These are phyloP conservation scores for Enoplosus armatus DNA, from an alignment of 2,797 vertebrate genomes.

Conservation along the genomic window DNA sequence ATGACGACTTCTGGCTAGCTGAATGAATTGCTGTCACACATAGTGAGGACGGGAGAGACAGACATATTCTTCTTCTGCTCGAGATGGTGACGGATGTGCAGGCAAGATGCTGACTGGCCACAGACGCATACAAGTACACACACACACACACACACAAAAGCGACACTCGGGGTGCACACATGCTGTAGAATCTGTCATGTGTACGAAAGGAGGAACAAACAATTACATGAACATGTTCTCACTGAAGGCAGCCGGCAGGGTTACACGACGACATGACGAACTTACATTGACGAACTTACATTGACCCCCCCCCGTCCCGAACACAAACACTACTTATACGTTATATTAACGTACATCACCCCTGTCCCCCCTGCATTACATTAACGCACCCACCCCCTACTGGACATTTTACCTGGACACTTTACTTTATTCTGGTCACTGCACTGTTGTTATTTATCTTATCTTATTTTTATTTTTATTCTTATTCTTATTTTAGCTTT, in stretches of 20 bases:
- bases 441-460: too few species aligned
- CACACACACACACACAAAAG: not conserved
- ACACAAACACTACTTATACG: too few species aligned
- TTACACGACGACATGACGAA: too few species aligned
- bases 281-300: too few species aligned
- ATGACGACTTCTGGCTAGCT: slow-evolving; percentile 53
- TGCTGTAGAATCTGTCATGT: slow-evolving; percentile 27
- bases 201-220: slow-evolving; percentile 9
- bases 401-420: too few species aligned
- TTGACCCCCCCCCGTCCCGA: too few species aligned
- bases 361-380: too few species aligned
- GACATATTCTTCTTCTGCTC: slow-evolving; percentile 44
- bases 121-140: not conserved
- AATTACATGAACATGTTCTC: slow-evolving; percentile 10
- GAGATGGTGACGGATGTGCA: slow-evolving; percentile 50
- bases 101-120: slow-evolving; percentile 59
- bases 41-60: slow-evolving; percentile 30
- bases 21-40: slow-evolving; percentile 49
- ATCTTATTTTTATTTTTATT: too few species aligned
- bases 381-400: too few species aligned
- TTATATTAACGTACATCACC: too few species aligned
- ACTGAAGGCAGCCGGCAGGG: slow-evolving; percentile 1
- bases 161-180: slow-evolving; percentile 2
- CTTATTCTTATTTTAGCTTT: too few species aligned
- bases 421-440: too few species aligned